Evolutionary conservation across 2,888 invertebrate species (phyloP).

Genomic region (Lissocephala sabroskyi): DNA sequence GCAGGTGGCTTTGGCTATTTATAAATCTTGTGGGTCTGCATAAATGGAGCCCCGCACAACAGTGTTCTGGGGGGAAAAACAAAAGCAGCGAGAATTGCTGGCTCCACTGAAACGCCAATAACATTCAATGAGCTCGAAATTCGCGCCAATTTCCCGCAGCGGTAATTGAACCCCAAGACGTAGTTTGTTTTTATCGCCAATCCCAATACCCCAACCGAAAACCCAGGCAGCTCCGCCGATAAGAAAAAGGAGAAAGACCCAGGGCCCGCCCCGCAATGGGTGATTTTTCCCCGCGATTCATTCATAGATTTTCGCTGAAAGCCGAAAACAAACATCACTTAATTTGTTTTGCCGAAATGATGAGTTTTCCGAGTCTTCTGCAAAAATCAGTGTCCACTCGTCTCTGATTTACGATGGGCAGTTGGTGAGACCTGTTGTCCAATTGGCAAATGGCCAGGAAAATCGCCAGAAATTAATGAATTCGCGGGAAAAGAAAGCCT

Average conservation of each 20-base stretch:
- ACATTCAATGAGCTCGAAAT: constrained; percentile 14
- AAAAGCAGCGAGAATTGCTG: constrained; percentile 9
- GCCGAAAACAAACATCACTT: background rate
- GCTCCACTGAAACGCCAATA: background rate
- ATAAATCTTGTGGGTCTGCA: constrained; percentile 25
- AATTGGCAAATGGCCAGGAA: constrained; percentile 35
- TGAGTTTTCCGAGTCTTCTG: too few relatives aligned
- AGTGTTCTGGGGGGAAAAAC: constrained; percentile 22
- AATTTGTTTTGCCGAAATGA: too few relatives aligned
- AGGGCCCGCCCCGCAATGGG: too few relatives aligned
- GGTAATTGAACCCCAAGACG: constrained; percentile 33
- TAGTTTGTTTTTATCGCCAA: constrained; percentile 16
- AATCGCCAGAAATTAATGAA: constrained; percentile 7
- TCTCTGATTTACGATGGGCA: too few relatives aligned
- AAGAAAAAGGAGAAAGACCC: too few relatives aligned
- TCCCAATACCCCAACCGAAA: background rate
- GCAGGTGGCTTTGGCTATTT: constrained; percentile 32
- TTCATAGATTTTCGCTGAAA: constrained; percentile 33
- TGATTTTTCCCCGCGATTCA: constrained; percentile 21
- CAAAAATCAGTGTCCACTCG: too few relatives aligned
- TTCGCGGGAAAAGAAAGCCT: constrained; percentile 10
- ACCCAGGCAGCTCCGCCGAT: background rate
- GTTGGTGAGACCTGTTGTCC: constrained; percentile 31
- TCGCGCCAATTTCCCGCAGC: constrained; percentile 13
- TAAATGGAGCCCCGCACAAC: constrained; percentile 15